Base-by-base conservation (phyloP, 53 echinoderm and acorn worm species). In the Astropecten irregularis region DNA sequence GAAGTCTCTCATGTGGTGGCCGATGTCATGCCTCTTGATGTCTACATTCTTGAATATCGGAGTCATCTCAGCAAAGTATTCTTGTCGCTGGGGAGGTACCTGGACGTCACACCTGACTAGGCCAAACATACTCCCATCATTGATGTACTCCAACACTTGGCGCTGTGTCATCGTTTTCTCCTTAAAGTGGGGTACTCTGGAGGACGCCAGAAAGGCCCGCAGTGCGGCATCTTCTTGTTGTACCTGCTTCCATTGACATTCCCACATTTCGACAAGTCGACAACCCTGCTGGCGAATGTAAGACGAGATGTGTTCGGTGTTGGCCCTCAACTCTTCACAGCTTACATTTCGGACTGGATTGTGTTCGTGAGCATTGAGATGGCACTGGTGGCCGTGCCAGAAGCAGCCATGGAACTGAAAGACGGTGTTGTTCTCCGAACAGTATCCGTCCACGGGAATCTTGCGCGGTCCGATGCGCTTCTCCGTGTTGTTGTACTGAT, bases 331-430 rank as follows among this genome's bases (percentile, higher is more conserved):
- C 13, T 86, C 86, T 2, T 29, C 38, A 16, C 76, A 33, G 13
- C 54, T 2, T 0, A 52, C 3, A 7, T 74, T 83, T 67, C 25
- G 29, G 0, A 31, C 22, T 7, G 9, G 18, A 31, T 86, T 86
- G 14, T 31, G 77, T 1, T 27, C 54, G 15, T 51, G 21, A 1
- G 21, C 4, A 33, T 76, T 86, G 15, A 85, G 38, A 0, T n/a
- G 26, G 31, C 85, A 90, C 4, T 26, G 19, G 31, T 89, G 89
- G 0, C 89, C 85, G 22, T 90, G 85, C 37, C 57, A 79, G 27
- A 49, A 69, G 38, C 71, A 85, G 4, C 90, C 84, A 1, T 90
- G 72, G 40, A 90, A 90, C 40, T 90, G 85, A 15, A 71, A 81
- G 2, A 90, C 85, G 22, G 69, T 73, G 48, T 89, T 84, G 16